A percentile compares a stretch with the other conserved stretches of the same genome.
Evolutionary conservation across 2,888 invertebrate genomes (phyloP).

Genomic region (Biston stratarius): DNA sequence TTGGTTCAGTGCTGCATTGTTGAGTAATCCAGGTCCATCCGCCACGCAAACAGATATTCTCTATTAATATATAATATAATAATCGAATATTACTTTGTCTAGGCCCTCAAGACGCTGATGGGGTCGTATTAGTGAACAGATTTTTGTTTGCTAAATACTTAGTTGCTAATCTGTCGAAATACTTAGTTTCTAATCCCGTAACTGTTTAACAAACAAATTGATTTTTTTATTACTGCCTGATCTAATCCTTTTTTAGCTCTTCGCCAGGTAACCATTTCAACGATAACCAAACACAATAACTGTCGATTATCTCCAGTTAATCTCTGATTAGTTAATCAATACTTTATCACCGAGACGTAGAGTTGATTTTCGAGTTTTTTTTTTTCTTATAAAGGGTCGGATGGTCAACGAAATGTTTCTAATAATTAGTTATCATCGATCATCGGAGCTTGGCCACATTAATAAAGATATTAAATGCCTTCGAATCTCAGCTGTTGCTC

Average conservation of each 20-base stretch:
- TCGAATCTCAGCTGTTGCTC: slow-evolving; percentile 40
- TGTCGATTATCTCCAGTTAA: slow-evolving; percentile 74
- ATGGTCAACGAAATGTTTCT: slow-evolving; percentile 80
- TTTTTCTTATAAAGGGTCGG: slow-evolving; percentile 60
- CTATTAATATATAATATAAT: too few species aligned
- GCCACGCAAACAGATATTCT: too few species aligned
- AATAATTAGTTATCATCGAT: slow-evolving; percentile 84
- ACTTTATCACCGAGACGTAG: slow-evolving; percentile 32
- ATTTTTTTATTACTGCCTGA: slow-evolving; percentile 32
- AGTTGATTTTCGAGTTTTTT: slow-evolving; percentile 25
- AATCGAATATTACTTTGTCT: too few species aligned
- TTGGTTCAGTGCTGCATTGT: too few species aligned
- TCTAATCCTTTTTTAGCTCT: slow-evolving; percentile 61
- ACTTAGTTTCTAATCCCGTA: slow-evolving; percentile 23
- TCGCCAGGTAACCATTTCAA: slow-evolving; percentile 51
- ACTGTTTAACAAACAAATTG: slow-evolving; percentile 45
- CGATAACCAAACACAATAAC: slow-evolving; percentile 84
- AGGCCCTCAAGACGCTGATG: too few species aligned
- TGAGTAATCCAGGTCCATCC: too few species aligned
- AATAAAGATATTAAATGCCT: slow-evolving; percentile 83
- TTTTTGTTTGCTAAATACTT: neutral
- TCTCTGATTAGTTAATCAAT: slow-evolving; percentile 43
- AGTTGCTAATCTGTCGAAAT: neutral
- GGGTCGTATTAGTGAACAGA: neutral
- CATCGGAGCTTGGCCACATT: slow-evolving; percentile 79